Evolutionary conservation across 2,797 vertebrate species (phyloP).

Genomic region (Lepidocolaptes lacrymiger): DNA sequence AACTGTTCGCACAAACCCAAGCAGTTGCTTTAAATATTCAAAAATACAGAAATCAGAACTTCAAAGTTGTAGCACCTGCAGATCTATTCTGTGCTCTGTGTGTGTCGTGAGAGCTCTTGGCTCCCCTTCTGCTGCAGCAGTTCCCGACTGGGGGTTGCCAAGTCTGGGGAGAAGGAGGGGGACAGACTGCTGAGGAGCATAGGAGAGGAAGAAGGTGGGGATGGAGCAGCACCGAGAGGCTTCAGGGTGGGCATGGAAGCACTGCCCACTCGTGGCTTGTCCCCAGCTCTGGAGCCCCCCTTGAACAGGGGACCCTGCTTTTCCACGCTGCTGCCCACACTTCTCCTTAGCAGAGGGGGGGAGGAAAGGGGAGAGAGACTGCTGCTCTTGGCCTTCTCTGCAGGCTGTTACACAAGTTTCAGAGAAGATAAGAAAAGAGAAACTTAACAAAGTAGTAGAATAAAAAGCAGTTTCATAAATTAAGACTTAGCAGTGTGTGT

Average conservation of each 20-base stretch:
- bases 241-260: fast-evolving
- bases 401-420: background rate
- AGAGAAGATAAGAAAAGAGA: background rate
- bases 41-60: background rate
- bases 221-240: fast-evolving
- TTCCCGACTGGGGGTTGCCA: background rate
- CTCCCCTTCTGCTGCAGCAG: background rate
- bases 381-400: background rate
- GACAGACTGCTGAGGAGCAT: background rate
- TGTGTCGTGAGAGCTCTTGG: background rate
- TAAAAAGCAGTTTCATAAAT: background rate
- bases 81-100: fast-evolving
- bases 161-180: background rate
- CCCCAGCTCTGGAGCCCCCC: background rate
- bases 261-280: background rate
- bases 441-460: background rate
- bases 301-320: background rate
- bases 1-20: background rate
- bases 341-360: background rate
- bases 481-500: fast-evolving
- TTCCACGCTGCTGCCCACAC: fast-evolving
- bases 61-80: conserved; percentile 37
- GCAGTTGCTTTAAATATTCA: conserved; percentile 35
- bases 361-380: background rate
- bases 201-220: background rate